Conservation (phyloP, 2,113 vertebrate genomes). For the Hyperopisus bebe region DNA sequence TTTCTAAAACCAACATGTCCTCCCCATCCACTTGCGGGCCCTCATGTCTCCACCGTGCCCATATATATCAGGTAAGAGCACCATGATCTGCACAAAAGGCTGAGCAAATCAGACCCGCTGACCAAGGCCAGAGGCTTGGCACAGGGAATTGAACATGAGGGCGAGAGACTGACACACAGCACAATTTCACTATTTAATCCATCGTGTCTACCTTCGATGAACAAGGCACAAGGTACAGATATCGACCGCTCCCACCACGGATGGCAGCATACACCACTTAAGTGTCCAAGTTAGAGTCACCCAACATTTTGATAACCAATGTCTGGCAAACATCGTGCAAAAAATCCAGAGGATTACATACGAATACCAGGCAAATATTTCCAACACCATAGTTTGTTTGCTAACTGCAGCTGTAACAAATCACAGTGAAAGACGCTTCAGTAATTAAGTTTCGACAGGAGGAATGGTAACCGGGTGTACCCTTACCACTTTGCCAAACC, state of each 20-base stretch:
- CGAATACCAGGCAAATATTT: not conserved
- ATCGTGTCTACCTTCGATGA: not conserved
- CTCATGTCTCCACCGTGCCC: not conserved
- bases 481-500: not conserved
- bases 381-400: not conserved
- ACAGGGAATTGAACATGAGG: not conserved
- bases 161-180: not conserved
- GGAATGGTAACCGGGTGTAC: not conserved
- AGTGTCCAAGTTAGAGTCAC: not conserved
- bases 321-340: not conserved
- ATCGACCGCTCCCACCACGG: not conserved
- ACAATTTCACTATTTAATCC: not conserved
- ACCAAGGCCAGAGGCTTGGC: not conserved
- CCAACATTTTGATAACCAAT: not conserved
- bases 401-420: not conserved
- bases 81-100: not conserved
- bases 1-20: not conserved
- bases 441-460: not conserved
- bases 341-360: not conserved
- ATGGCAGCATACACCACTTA: not conserved
- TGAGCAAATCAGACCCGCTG: not conserved
- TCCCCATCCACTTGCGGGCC: not conserved
- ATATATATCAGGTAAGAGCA: not conserved
- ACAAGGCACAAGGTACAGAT: not conserved
- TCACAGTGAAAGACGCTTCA: not conserved